These are phyloP conservation scores for Podilymbus podiceps DNA, from an alignment of 2,113 vertebrate genomes.

Conservation along the genomic window DNA sequence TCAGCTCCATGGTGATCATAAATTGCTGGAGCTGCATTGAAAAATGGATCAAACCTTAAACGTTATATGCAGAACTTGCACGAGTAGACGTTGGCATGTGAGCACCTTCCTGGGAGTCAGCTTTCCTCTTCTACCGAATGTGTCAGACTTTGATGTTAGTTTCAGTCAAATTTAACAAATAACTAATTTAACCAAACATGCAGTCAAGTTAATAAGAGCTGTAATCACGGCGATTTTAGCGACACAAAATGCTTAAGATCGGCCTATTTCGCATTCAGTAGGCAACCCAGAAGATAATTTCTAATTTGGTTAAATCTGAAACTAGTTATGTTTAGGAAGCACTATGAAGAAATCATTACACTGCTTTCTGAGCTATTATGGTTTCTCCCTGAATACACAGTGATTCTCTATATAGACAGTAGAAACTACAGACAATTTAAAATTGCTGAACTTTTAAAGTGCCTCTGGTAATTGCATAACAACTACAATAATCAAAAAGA, in stretches of 20 bases:
- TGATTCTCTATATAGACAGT: background rate
- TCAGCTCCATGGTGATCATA: rapidly evolving
- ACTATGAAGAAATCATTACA: background rate
- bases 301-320: background rate
- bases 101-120: background rate
- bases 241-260: background rate
- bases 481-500: background rate
- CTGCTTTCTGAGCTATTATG: background rate
- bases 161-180: background rate
- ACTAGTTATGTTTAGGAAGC: background rate
- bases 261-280: background rate
- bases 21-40: background rate
- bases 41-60: background rate
- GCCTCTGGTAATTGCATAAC: background rate
- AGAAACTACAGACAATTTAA: background rate
- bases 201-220: background rate
- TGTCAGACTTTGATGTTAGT: background rate
- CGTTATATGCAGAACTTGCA: background rate
- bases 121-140: background rate
- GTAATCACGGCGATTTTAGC: background rate
- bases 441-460: background rate
- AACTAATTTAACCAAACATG: background rate
- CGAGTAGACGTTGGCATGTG: background rate
- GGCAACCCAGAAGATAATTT: background rate
- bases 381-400: background rate